Conservation (phyloP, 2,113 vertebrate species). For the Gasterosteus nipponicus region DNA sequence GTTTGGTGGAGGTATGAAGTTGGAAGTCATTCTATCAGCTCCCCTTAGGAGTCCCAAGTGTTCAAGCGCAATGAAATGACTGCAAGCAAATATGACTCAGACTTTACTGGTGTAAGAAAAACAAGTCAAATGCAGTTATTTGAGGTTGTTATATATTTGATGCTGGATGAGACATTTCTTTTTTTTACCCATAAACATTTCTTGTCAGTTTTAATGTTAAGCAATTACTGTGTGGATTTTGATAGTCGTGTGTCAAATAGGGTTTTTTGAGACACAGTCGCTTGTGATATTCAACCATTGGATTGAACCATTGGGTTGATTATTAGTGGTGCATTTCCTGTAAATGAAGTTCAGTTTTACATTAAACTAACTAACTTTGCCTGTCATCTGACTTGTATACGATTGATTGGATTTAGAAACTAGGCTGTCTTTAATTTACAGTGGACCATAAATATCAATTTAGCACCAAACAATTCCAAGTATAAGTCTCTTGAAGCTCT, state of each 20-base stretch:
- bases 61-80: not conserved
- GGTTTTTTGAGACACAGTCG: not conserved
- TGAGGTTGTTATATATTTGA: slow-evolving; percentile 4
- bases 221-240: not conserved
- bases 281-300: not conserved
- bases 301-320: not conserved
- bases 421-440: not conserved
- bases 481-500: not conserved
- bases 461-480: not conserved
- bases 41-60: not conserved
- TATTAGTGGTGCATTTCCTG: not conserved
- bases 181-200: not conserved
- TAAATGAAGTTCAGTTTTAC: not conserved
- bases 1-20: slow-evolving; percentile 11
- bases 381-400: not conserved
- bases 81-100: slow-evolving; percentile 13
- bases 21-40: slow-evolving; percentile 5
- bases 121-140: not conserved
- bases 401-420: not conserved
- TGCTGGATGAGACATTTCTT: not conserved
- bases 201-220: not conserved
- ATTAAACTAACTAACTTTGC: not conserved
- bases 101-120: not conserved
- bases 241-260: not conserved
- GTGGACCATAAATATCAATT: not conserved